Conservation (phyloP, 2,888 invertebrate genomes). For the Tubulanus polymorphus region DNA sequence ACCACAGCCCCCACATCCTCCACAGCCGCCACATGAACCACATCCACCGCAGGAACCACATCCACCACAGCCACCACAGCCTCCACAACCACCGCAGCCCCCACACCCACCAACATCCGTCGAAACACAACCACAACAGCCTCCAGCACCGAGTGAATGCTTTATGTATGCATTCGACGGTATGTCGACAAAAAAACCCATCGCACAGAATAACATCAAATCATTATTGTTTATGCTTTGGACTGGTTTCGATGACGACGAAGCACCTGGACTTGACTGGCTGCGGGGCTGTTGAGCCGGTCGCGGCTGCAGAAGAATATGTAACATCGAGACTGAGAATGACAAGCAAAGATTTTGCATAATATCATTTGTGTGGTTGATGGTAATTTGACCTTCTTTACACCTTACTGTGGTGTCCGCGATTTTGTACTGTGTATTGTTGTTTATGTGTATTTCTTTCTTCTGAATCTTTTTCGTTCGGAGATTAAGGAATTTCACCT, state of each 20-base stretch:
- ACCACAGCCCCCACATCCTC: not conserved
- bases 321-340: conserved; percentile 55
- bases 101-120: conserved; percentile 28
- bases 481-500: conserved; percentile 35
- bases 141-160: conserved; percentile 16
- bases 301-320: conserved; percentile 57
- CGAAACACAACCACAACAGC: conserved; percentile 21
- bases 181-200: conserved; percentile 52
- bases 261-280: conserved; percentile 1
- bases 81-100: conserved; percentile 24
- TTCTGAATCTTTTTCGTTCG: not conserved
- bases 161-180: conserved; percentile 46
- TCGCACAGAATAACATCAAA: conserved; percentile 51
- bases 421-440: not conserved
- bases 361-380: conserved; percentile 36
- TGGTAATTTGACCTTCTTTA: conserved; percentile 20
- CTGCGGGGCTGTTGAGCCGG: conserved; percentile 13
- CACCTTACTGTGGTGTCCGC: not conserved
- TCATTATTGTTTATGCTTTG: conserved; percentile 20
- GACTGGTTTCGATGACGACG: conserved; percentile 10
- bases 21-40: conserved; percentile 19
- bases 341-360: conserved; percentile 55
- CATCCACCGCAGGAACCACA: conserved; percentile 26
- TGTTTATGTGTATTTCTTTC: not conserved
- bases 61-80: conserved; percentile 25